Evolutionary conservation across 2,888 invertebrate genomes (phyloP), one percentile per base, ranked within the genome.

Genomic region (Lymantria dispar): DNA sequence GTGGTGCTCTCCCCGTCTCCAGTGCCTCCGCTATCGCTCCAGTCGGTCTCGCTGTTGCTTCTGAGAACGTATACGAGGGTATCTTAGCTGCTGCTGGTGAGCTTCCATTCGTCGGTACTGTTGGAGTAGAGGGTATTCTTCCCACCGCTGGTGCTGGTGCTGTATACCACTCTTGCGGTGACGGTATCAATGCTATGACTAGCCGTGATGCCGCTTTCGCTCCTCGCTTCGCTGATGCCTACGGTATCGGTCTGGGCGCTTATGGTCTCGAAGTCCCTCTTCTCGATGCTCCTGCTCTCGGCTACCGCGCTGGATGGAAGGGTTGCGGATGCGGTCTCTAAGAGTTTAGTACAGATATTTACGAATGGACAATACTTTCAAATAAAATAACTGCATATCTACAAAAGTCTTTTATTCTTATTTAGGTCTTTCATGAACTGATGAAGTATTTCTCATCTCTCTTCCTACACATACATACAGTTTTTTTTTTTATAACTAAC

Each of bases 31-130:
- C 22, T 22, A 22, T 22, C 22, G 22, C 22, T 22, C 78, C 80
- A 8, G 62, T 65, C n/a, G 83, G 83, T 2, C 66, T 83, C 5
- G 63, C 72, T 0, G 68, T 83, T 8, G 52, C 66, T 0, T 79
- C 83, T 29, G 81, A 82, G 37, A 83, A 83, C 47, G 62, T 62
- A 22, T 22, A 22, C 22, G 22, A 22, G 5, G 22, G 22, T 22
- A 22, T 22, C 22, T 22, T 22, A 22, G 54, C 64, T 0, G 68
- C 78, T 0, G 62, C 64, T 15, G 85, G 85, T 42, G 71, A 80
- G 37, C 52, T 85, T 15, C 84, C 81, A 0, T 80, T 84, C 63
- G 54, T 78, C 0, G 79, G 80, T 7, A 72, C 82, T 22, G 22
- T 22, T 3, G 22, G 22, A 22, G 22, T 22, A 3, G 22, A 22